Evolutionary conservation across 2,888 invertebrate genomes (phyloP), one percentile per base, ranked within the genome.

Genomic region (Heliothis peltigera): DNA sequence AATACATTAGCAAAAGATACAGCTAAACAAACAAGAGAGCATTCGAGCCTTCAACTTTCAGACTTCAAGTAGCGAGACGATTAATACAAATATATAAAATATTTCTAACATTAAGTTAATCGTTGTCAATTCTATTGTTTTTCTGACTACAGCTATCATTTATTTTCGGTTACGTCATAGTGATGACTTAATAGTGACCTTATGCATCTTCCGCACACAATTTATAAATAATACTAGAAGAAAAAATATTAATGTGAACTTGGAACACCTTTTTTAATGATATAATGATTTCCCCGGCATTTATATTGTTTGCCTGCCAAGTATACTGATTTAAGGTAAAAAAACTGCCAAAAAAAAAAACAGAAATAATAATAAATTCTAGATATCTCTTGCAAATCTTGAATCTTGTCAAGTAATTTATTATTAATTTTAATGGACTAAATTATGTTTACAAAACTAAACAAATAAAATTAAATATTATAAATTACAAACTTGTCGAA

Each of bases 151-250:
- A 59, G 35, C 22, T 65, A 48, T 55, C 60, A 48, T 73, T 67
- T 63, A 56, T 67, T 76, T 73, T 51, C 63, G 49, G 55, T 73
- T 74, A 67, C 67, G 58, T 77, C 69, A 74, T n/a, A 58, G 59
- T 54, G 47, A 74, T 67, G 70, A 74, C 69, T 59, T 71, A 53
- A 81, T 18, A 7, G 46, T 71, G 80, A 75, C 80, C 81, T 81
- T 55, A 57, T 17, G 52, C 25, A 58, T 39, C 75, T 80, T 80
- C 80, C 80, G 79, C 66, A 55, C 63, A 57, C 48, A 66, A 70
- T 70, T 78, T 65, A 59, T 64, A 60, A 56, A 75, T 75, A 35
- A 56, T 49, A 0, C 35, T 56, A 8, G 48, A 4, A 53, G 19
- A 43, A 73, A 70, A 77, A 74, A 59, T 42, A n/a, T 28, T n/a